Evolutionary conservation across 1,140 invertebrate genomes (phyloP), one percentile per base, ranked within the genome.

Genomic region (Zaprionus kolodkinae): DNA sequence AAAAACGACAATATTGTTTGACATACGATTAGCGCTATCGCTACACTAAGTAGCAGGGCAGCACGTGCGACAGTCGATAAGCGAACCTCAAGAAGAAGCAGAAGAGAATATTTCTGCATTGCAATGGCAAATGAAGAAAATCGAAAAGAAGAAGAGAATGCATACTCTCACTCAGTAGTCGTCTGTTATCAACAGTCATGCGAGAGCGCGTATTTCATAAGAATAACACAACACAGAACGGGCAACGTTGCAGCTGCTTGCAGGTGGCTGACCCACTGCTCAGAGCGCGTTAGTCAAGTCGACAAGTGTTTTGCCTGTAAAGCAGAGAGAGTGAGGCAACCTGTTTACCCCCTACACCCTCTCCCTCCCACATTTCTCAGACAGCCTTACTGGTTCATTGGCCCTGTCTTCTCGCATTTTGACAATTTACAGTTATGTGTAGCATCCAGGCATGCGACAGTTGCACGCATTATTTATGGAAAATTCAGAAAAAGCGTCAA

Each of bases 381-480:
- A 6, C 62, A 40, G 68, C 52, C 36, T 48, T 56, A 68, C 36
- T 40, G 62, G 81, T 85, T 84, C 81, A 81, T 69, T 85, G 81
- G 68, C 81, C 77, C 38, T 45, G 81, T 73, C 81, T 81, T 73
- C 81, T 80, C 50, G 62, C 45, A 70, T 65, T 67, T 56, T 72
- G 48, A 25, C 43, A 66, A 67, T 80, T 72, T 80, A 66, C 52
- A 69, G 63, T 72, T 72, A 50, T 33, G 61, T 80, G 33, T 35
- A 35, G 33, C 33, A 35, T 35, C 33, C 33, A 35, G 33, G 33
- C 33, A 30, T 60, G 80, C 52, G 30, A 71, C 25, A 75, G 59
- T 70, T 50, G 27, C 55, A 38, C 45, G 17, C n/a, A 33, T 60
- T 55, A 52, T 27, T 25, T 48, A 73, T 30, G 11, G 27, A 50